Evolutionary conservation across 2,113 vertebrate species (phyloP).

Genomic region (Clarias gariepinus): DNA sequence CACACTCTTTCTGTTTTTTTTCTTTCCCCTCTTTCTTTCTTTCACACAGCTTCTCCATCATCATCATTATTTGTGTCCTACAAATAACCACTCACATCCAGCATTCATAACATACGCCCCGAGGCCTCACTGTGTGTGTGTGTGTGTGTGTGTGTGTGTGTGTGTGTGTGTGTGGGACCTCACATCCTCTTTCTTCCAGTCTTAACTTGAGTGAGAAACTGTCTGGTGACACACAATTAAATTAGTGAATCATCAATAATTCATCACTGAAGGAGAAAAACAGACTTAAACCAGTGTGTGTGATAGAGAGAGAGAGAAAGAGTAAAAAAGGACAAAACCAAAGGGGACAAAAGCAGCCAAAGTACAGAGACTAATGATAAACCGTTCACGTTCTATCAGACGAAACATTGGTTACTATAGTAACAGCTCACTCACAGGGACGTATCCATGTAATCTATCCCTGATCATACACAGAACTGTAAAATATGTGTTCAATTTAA

Average conservation of each 20-base stretch:
- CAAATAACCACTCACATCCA: conserved; percentile 1
- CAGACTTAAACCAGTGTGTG: not conserved
- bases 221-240: conserved; percentile 21
- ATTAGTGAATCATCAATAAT: conserved; percentile 38
- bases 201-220: conserved; percentile 6
- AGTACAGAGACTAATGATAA: not conserved
- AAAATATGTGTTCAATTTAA: not conserved
- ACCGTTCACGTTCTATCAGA: not conserved
- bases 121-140: conserved; percentile 1
- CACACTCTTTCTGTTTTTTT: not conserved
- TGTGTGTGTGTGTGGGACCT: not conserved
- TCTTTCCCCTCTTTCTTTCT: not conserved
- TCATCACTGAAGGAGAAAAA: conserved; percentile 20
- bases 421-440: not conserved
- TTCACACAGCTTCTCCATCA: not conserved
- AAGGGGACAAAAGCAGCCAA: not conserved
- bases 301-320: not conserved
- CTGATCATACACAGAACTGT: not conserved
- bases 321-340: not conserved
- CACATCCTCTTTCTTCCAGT: not conserved
- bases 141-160: conserved; percentile 7
- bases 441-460: not conserved
- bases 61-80: conserved; percentile 17
- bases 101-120: not conserved
- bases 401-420: not conserved